Conservation (phyloP, 2,888 invertebrate genomes). For the Eristalinus sepulchralis region DNA sequence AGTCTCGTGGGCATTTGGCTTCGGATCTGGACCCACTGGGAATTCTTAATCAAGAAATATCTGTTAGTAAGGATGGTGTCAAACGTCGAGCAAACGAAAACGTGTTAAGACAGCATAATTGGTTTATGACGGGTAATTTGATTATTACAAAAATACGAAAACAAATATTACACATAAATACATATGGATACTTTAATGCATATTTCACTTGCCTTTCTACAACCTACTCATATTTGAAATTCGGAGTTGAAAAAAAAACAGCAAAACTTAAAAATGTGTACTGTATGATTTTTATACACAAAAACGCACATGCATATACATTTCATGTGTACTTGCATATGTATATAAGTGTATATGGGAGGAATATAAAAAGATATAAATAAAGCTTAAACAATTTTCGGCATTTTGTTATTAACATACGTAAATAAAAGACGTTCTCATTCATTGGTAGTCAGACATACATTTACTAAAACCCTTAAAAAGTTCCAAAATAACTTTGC, state of each 20-base stretch:
- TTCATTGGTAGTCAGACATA: conserved; percentile 19
- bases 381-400: conserved; percentile 27
- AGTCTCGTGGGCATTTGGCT: conserved; percentile 92
- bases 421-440: conserved; percentile 32
- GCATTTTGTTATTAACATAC: conserved; percentile 42
- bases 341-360: conserved; percentile 7
- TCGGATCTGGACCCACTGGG: conserved; percentile 91
- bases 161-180: background rate
- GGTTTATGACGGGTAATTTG: conserved; percentile 80
- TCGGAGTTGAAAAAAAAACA: conserved; percentile 52
- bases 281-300: background rate
- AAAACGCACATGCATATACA: background rate
- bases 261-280: conserved; percentile 8
- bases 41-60: conserved; percentile 82
- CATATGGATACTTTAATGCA: conserved; percentile 18
- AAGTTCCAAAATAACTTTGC: background rate
- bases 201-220: conserved; percentile 32
- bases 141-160: conserved; percentile 47
- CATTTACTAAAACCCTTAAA: conserved; percentile 11
- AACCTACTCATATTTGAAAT: conserved; percentile 53
- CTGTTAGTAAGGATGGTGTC: conserved; percentile 80
- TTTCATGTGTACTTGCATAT: conserved; percentile 1
- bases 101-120: conserved; percentile 81
- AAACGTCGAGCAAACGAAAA: conserved; percentile 81
- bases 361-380: conserved; percentile 2